phyloP scores from a whole-genome alignment of 2,797 vertebrate genomes.

The Mionectes olivaceus region DNA sequence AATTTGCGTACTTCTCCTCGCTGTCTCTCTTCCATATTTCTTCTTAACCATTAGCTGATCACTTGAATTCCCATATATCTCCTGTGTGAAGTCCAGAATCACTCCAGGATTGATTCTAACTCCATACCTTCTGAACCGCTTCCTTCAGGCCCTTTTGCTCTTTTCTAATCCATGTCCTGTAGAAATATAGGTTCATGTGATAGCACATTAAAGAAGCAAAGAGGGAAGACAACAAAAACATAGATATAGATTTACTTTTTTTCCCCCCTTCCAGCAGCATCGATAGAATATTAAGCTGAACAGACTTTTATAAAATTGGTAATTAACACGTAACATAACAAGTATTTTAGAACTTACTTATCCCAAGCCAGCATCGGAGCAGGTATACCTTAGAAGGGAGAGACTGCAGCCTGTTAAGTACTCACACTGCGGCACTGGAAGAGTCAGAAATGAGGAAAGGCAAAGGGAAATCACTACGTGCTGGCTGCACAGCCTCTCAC shows the following conservation, averaged over 20 bases:
- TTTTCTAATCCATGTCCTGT: background rate
- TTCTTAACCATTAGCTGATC: background rate
- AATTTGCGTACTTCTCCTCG: background rate
- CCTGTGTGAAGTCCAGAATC: background rate
- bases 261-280: background rate
- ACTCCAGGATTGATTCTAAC: background rate
- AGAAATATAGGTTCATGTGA: background rate
- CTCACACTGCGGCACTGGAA: background rate
- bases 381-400: background rate
- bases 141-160: background rate
- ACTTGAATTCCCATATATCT: background rate
- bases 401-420: background rate
- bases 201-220: background rate
- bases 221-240: background rate
- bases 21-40: background rate
- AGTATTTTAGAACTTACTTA: background rate
- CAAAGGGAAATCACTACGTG: background rate
- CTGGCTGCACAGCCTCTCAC: rapidly evolving
- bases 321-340: background rate
- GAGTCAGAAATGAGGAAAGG: background rate
- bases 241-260: background rate
- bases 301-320: background rate
- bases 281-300: background rate
- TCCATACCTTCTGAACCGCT: background rate
- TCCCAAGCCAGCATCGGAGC: background rate